Base-by-base conservation (phyloP, 35 echinoderm and acorn worm species). In the Hemicentrotus pulcherrimus region DNA sequence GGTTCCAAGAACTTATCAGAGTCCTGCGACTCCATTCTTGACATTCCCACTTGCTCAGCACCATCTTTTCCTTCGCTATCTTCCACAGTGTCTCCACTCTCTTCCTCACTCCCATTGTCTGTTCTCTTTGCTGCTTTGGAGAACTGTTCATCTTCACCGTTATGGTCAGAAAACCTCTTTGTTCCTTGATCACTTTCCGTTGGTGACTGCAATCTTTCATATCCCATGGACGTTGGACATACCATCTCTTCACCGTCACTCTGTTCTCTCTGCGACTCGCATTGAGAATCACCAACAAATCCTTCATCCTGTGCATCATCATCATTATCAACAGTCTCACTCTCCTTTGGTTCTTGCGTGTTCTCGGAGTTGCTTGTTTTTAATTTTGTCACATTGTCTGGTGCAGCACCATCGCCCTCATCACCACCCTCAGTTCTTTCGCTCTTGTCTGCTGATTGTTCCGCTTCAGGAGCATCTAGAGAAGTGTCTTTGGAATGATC, bases 41-140 rank as follows among this genome's bases (percentile, higher is more conserved):
- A 31, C 46, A 50, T 32, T 14, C 30, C 65, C 19, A n/a, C 61
- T 60, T 18, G 87, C 12, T 88, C 50, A 59, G 47, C 94, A 47
- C 48, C 48, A 13, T 94, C 86, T 22, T 94, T 94, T 12, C 33
- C 78, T 46, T 91, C 91, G 12, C 32, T 86, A 85, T 78, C 95
- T 70, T 96, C 95, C 30, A 45, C 58, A 28, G 65, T 94, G 48
- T 94, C 85, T 32, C 96, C 85, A 94, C 71, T 94, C 94, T 94
- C 48, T n/a, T 71, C 85, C 32, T 61, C 59, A 47, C 95, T 46
- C 19, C 35, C 88, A 48, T 87, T 30, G 33, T 47, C 52, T 46
- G 35, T 96, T 90, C 35, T 71, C 61, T 96, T 96, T 94, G 92
- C 32, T 31, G 91, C 35, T 15, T 94, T 92, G 11, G 48, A n/a